Conservation (phyloP, 2,888 invertebrate genomes). For the Agonopterix arenella region DNA sequence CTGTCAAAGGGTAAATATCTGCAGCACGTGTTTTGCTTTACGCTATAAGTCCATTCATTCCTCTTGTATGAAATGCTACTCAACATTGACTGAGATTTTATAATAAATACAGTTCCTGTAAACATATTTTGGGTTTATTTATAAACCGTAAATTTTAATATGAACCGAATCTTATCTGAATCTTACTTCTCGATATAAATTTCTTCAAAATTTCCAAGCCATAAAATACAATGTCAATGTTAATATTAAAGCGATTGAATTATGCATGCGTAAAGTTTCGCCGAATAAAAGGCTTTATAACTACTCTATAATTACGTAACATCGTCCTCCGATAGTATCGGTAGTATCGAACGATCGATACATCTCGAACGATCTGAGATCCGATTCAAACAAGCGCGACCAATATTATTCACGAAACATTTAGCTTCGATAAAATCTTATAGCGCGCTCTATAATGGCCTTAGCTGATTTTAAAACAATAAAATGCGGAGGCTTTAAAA, state of each 20-base stretch:
- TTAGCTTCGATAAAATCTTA: slow-evolving; percentile 66
- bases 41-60: no score
- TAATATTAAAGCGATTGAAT: slow-evolving; percentile 24
- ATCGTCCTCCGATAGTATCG: slow-evolving; percentile 51
- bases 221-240: slow-evolving; percentile 9
- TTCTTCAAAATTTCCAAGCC: slow-evolving; percentile 2
- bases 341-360: slow-evolving; percentile 38
- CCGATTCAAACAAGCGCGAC: slow-evolving; percentile 62
- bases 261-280: slow-evolving; percentile 46
- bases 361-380: slow-evolving; percentile 41
- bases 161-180: slow-evolving; percentile 1
- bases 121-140: no score
- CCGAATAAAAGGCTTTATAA: slow-evolving; percentile 41
- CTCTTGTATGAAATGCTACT: no score
- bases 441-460: slow-evolving; percentile 37
- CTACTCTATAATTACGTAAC: slow-evolving; percentile 64
- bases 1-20: no score
- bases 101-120: no score
- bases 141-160: no score
- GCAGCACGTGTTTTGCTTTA: no score
- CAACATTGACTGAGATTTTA: no score
- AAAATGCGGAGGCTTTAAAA: slow-evolving; percentile 49
- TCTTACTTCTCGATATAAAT: not conserved
- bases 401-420: slow-evolving; percentile 73
- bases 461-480: slow-evolving; percentile 54